These are phyloP conservation scores for Stomorhina lunata DNA, from an alignment of 2,888 invertebrate genomes.

Conservation along the genomic window DNA sequence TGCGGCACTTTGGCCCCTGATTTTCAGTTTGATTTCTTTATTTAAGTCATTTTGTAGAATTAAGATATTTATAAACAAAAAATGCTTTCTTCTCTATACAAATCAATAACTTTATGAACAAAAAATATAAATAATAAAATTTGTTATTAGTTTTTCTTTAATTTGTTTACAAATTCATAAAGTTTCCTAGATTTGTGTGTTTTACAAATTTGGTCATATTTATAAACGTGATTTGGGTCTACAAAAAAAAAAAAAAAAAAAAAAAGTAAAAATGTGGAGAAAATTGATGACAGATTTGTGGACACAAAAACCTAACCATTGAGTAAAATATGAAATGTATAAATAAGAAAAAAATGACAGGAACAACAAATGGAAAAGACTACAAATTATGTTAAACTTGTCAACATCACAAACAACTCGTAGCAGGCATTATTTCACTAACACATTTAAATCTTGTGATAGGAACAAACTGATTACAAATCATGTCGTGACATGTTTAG, in stretches of 20 bases:
- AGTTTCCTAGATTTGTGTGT: not conserved
- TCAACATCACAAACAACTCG: not conserved
- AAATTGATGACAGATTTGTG: not conserved
- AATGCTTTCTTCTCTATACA: no score
- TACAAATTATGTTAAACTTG: no score
- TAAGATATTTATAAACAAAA: no score
- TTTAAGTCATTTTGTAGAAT: no score
- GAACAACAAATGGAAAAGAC: not conserved
- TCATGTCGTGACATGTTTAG: slow-evolving; percentile 19
- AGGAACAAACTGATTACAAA: not conserved
- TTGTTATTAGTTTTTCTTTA: not conserved
- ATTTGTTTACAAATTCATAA: not conserved
- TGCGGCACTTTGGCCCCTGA: no score
- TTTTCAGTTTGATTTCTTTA: no score
- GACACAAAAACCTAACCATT: not conserved
- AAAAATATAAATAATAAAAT: not conserved
- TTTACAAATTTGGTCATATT: not conserved
- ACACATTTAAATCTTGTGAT: not conserved
- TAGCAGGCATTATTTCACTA: not conserved
- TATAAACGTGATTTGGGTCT: not conserved
- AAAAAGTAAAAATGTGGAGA: not conserved
- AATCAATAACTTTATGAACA: not conserved
- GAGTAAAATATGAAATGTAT: not conserved
- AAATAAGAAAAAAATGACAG: not conserved
- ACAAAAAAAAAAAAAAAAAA: not conserved